These are phyloP conservation scores for Anthoscopus minutus DNA, from an alignment of 2,113 vertebrate genomes.

Conservation along the genomic window DNA sequence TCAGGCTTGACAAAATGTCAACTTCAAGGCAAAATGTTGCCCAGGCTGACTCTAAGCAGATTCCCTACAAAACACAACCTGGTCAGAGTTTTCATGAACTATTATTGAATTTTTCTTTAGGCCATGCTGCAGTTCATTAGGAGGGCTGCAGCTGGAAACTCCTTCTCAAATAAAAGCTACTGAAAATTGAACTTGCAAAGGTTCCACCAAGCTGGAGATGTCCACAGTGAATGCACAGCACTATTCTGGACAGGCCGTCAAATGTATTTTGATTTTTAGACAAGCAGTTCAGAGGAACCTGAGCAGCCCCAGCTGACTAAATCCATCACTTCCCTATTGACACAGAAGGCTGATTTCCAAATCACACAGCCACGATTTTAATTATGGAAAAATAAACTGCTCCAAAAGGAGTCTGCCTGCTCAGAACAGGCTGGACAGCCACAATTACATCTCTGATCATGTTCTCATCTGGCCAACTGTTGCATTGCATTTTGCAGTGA, in stretches of 20 bases:
- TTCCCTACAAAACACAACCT: background rate
- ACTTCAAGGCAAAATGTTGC: background rate
- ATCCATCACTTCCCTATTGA: constrained; percentile 46
- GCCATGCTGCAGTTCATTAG: background rate
- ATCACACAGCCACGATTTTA: constrained; percentile 1
- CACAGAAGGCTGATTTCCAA: constrained; percentile 32
- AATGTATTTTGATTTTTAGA: background rate
- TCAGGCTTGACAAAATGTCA: background rate
- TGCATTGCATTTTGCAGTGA: background rate
- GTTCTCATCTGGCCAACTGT: background rate
- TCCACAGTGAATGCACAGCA: background rate
- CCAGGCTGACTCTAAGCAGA: background rate
- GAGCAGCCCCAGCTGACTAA: constrained; percentile 39
- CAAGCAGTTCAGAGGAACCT: background rate
- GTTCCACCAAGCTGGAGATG: background rate
- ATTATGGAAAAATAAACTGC: constrained; percentile 40
- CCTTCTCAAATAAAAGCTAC: background rate
- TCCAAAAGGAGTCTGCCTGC: background rate
- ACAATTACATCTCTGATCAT: background rate
- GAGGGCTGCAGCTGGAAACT: background rate
- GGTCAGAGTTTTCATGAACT: background rate
- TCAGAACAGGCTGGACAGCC: background rate
- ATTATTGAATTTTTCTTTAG: background rate
- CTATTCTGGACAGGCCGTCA: background rate
- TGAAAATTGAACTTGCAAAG: background rate